Conservation (phyloP, 2,888 invertebrate species). For the Chelonus formosanus region DNA sequence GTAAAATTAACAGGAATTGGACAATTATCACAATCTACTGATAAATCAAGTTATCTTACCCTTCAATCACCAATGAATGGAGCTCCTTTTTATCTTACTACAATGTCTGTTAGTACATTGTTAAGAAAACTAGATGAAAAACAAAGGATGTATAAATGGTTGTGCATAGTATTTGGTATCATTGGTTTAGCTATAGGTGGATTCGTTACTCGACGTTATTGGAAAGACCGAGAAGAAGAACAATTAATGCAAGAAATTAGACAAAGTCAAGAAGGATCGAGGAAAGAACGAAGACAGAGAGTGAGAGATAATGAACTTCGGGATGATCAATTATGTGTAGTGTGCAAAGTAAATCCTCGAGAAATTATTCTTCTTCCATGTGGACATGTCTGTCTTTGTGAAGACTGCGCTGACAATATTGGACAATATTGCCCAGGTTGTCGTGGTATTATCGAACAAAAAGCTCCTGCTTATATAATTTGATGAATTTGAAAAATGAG, state of each 20-base stretch:
- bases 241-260: constrained; percentile 68
- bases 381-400: constrained; percentile 90
- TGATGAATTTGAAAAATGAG: constrained; percentile 51
- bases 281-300: constrained; percentile 73
- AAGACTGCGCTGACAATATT: constrained; percentile 81
- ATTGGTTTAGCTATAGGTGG: constrained; percentile 68
- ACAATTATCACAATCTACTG: constrained; percentile 70
- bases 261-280: constrained; percentile 70
- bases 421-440: constrained; percentile 82
- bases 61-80: constrained; percentile 79
- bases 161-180: constrained; percentile 69
- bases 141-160: constrained; percentile 72
- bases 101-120: constrained; percentile 78
- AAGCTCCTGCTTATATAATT: constrained; percentile 80
- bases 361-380: constrained; percentile 89
- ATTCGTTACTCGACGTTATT: constrained; percentile 65
- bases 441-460: constrained; percentile 73
- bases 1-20: constrained; percentile 83
- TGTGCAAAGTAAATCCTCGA: constrained; percentile 85
- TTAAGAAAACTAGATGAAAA: constrained; percentile 78
- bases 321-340: constrained; percentile 79
- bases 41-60: constrained; percentile 73
- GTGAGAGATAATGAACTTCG: constrained; percentile 72
- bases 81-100: constrained; percentile 80
- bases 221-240: constrained; percentile 69